Evolutionary conservation across 2,113 vertebrate genomes (phyloP), one percentile per base, ranked within the genome.

Genomic region (Ageneiosus marmoratus): DNA sequence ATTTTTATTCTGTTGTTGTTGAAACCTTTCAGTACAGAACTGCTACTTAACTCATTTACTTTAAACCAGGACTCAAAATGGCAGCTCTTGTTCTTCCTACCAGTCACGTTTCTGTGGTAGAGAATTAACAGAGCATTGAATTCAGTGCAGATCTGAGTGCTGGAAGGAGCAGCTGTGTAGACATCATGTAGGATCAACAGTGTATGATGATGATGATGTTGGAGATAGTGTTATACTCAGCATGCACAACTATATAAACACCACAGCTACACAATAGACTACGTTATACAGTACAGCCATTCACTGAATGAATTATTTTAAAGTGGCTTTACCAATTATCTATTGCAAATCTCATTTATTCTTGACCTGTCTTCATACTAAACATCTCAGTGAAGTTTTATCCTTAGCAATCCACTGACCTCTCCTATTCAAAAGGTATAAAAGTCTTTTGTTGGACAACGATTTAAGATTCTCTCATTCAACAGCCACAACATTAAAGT

Each of bases 401-500:
- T 62, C 86, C 18, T 62, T 16, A 29, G 77, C 41, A 85, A 92
- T 86, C 88, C 83, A 83, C 84, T 91, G 89, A 92, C 90, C 90
- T 87, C 88, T 87, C 56, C 55, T 55, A 37, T 84, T 93, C 88
- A 90, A 87, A 89, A 82, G 88, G 77, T n/a, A 89, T 93, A 48
- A 81, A 62, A 60, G 65, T 63, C 12, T 50, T 24, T 44, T 50
- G 44, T 18, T 87, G 87, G 87, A 87, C 88, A 15, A 12, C 48
- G 80, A 87, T 86, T 89, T 88, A 27, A 63, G 41, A 75, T n/a
- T 86, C 87, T 86, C 55, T 87, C 85, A 77, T 89, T 89, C 89
- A 93, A 91, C 88, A 92, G 86, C 88, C 88, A 90, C 89, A 87
- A 90, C 86, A 87, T 85, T 60, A 83, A 79, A 80, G 78, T 84